Base-by-base conservation (phyloP, 30 jellyfish, hydroid and myxozoan genomes). In the Aurelia sp. region DNA sequence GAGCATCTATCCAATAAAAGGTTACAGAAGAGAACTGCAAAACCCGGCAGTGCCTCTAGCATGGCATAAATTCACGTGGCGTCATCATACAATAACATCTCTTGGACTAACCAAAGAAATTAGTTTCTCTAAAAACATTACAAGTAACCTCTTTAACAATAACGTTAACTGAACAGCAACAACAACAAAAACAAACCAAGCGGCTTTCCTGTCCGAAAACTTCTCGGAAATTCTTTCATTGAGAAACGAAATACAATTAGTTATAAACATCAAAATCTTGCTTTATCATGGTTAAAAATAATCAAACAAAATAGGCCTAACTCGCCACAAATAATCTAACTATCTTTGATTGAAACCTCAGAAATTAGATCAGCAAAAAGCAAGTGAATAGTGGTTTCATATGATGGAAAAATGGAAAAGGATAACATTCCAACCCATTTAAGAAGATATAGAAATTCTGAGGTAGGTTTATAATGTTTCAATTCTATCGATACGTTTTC, bases 251-350 rank as follows among this genome's bases (percentile, higher is more conserved):
- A 64, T 64, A 64, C 74, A 64, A 64, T 64, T 64, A 64, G 74
- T 21, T 44, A 64, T 64, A 64, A 64, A 64, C 74, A 64, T 64
- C 74, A 52, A 64, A 64, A 21, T 64, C 41, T 21, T 64, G 52
- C 21, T 21, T 64, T 64, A 64, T 64, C 74, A 64, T 64, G 74
- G 74, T 64, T 64, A 7, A 21, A 64, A 17, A 64, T 64, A 64
- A 64, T 64, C 74, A 21, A 21, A 64, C 74, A 44, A 44, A 64
- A 64, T 21, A 44, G 41, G 74, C 74, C 19, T 16, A 37, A 21
- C 33, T 21, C 74, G n/a, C 79, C 79, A 55, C 79, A 20, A 69
- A 69, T 69, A 69, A 69, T 31, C 79, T 55, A 69, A 69, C 44
- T 21, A 21, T 50, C 57, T 40, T 23, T 20, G 62, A 50, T 11